Evolutionary conservation across 2,797 vertebrate genomes (phyloP), one percentile per base, ranked within the genome.

Genomic region (Acanthurus tractus): DNA sequence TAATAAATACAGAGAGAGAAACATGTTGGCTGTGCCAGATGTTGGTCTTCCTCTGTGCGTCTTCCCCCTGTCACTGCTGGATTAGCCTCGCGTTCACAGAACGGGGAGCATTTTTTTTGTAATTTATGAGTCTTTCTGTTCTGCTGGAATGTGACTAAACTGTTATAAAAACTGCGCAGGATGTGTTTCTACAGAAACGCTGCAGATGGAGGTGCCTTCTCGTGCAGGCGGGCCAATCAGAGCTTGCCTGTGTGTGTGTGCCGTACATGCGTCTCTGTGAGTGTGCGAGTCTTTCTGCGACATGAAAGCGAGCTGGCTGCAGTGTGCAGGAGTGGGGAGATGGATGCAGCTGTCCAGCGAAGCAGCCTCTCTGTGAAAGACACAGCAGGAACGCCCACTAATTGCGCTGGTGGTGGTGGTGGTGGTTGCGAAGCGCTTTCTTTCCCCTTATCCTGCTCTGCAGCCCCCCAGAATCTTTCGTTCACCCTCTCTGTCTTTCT

Each of bases 321-420:
- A 58, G 78, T 63, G 68, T 86, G 85, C 78, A 55, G 70, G 74
- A 81, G 81, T 54, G 64, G 66, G 63, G 75, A 82, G 84, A 88
- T 74, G 73, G 82, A 87, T 91, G 76, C 79, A 91, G 89, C 92
- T 89, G 90, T 84, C 82, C 88, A 72, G 70, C 88, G 81, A 76
- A 90, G 74, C 88, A 79, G 84, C 78, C 83, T 73, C 76, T 20
- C 78, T 70, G 77, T 88, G 86, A 90, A 84, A 90, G 85, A 89
- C 90, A 78, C 88, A 87, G 85, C 87, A 59, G 86, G 93, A 89
- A 87, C 82, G 57, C 89, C 86, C 73, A 78, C 81, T 94, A 92
- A 94, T 90, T 93, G 90, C 64, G 22, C 63, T 83, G 88, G 63
- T 80, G 79, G 57, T 77, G 79, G 13, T 48, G 81, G 38, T 70